Evolutionary conservation across 2,797 vertebrate genomes (phyloP).

Genomic region (Sebastes paucispinis): DNA sequence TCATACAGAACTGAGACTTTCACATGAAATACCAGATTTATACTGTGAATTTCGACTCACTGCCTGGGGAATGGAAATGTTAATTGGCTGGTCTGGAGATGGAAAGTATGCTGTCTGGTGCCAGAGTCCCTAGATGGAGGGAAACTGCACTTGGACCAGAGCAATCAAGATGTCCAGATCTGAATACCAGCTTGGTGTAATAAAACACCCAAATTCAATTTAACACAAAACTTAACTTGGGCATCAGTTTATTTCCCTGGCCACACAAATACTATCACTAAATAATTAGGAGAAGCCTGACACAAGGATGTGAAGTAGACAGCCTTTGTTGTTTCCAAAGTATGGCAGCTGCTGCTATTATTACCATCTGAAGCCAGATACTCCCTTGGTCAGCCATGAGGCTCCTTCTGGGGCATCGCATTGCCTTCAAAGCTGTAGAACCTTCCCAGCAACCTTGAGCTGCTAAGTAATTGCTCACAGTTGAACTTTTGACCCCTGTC

Average conservation of each 20-base stretch:
- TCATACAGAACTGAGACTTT: not conserved
- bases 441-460: conserved; percentile 56
- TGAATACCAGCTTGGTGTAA: conserved; percentile 1
- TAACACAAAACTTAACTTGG: conserved; percentile 14
- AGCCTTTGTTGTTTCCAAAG: conserved; percentile 42
- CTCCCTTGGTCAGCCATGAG: conserved; percentile 42
- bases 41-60: not conserved
- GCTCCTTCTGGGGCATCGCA: conserved; percentile 55
- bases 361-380: conserved; percentile 67
- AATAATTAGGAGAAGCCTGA: conserved; percentile 2
- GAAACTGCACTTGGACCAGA: conserved; percentile 7
- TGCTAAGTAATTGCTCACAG: conserved; percentile 62
- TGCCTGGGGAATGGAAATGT: not conserved
- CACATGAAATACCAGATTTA: conserved; percentile 6
- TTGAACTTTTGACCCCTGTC: conserved; percentile 57
- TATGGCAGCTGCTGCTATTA: conserved; percentile 72
- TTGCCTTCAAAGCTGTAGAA: conserved; percentile 63
- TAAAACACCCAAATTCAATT: conserved; percentile 7
- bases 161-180: conserved; percentile 20
- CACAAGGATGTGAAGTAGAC: conserved; percentile 34
- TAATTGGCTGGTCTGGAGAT: conserved; percentile 13
- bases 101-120: conserved; percentile 7
- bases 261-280: not conserved
- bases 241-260: not conserved
- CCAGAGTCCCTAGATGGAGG: not conserved